Evolutionary conservation across 2,888 invertebrate genomes (phyloP).

Genomic region (Metacarcinus magister): DNA sequence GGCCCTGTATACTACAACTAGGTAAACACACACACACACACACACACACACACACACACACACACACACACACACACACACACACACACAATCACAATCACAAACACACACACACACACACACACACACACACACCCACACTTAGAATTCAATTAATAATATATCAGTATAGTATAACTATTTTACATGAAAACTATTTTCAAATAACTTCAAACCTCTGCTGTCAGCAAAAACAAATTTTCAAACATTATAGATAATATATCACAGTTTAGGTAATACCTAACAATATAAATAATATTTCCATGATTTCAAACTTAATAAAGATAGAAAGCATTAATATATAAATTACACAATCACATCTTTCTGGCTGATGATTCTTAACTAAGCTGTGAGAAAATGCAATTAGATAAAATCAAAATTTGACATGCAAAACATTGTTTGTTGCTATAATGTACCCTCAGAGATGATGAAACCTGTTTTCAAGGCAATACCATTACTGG

Average conservation of each 20-base stretch:
- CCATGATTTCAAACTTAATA: not conserved
- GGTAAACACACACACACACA: too few relatives aligned
- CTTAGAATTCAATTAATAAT: not conserved
- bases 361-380: not conserved
- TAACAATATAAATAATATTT: too few relatives aligned
- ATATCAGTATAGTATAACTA: not conserved
- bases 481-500: not conserved
- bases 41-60: not conserved
- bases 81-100: not conserved
- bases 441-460: not conserved
- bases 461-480: not conserved
- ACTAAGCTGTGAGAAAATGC: not conserved
- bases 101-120: slow-evolving; percentile 4
- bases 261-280: too few relatives aligned
- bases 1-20: too few relatives aligned
- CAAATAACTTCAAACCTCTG: not conserved
- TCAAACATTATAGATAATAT: not conserved
- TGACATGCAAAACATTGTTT: not conserved
- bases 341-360: not conserved
- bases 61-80: not conserved
- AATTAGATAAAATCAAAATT: not conserved
- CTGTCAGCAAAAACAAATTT: not conserved
- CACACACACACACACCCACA: not conserved
- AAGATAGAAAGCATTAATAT: not conserved
- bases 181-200: not conserved